Evolutionary conservation across 2,113 vertebrate species (phyloP).

Genomic region (Podiceps cristatus): DNA sequence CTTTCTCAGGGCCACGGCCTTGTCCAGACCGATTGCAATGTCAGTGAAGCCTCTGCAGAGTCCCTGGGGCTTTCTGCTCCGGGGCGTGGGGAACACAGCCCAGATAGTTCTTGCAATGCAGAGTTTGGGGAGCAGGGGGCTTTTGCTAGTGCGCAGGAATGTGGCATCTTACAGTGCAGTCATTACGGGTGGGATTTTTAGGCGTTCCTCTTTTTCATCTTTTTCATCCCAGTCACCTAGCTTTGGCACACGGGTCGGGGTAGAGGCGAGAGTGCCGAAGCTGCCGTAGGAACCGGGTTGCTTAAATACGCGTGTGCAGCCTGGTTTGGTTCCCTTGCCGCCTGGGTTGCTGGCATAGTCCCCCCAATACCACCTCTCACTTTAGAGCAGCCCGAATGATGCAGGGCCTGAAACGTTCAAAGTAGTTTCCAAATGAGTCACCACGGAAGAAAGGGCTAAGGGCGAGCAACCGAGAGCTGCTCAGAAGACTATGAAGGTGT

Average conservation of each 20-base stretch:
- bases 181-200: background rate
- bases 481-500: background rate
- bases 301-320: rapidly evolving
- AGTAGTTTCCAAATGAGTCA: background rate
- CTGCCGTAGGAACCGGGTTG: rapidly evolving
- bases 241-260: background rate
- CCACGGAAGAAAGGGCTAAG: background rate
- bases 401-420: background rate
- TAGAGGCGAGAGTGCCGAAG: rapidly evolving
- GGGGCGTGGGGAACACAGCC: rapidly evolving
- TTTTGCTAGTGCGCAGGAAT: background rate
- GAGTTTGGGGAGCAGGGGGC: background rate
- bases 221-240: background rate
- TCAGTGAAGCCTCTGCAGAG: background rate
- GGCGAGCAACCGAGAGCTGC: background rate
- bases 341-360: rapidly evolving
- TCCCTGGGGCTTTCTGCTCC: background rate
- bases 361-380: rapidly evolving
- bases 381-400: background rate
- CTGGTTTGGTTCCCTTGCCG: background rate
- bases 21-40: background rate
- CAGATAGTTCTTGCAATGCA: too few relatives aligned
- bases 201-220: background rate
- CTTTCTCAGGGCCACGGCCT: background rate
- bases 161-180: background rate